Percentiles rank a stretch among this genome's conserved stretches.
phyloP scores from a whole-genome alignment of 2,113 vertebrate genomes.

The Ailuropoda melanoleuca region DNA sequence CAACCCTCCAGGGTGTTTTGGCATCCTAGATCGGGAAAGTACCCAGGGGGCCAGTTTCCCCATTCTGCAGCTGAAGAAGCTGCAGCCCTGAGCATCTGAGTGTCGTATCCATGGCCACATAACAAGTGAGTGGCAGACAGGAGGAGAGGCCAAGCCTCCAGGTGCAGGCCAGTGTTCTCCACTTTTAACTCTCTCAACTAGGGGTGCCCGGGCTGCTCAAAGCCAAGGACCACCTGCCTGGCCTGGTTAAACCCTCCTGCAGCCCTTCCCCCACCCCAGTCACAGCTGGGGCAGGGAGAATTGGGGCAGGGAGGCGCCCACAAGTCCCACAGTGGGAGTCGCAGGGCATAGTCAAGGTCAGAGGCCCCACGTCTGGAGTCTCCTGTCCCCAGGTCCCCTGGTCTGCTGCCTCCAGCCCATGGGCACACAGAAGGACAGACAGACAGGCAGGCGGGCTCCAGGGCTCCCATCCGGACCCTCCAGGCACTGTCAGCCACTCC shows the following conservation, averaged over 20 bases:
- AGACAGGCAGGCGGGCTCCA: accelerated
- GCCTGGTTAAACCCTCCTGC: background rate
- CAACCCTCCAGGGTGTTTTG: conserved; percentile 50
- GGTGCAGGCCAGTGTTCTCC: background rate
- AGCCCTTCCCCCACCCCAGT: background rate
- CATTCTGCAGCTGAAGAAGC: conserved; percentile 33
- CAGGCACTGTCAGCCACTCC: background rate
- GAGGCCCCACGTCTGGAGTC: background rate
- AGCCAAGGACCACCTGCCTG: background rate
- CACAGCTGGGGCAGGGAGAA: background rate
- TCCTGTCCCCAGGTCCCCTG: background rate
- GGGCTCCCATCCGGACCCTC: background rate
- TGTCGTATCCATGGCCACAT: background rate
- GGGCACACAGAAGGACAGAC: background rate
- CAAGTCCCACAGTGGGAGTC: background rate
- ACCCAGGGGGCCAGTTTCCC: conserved; percentile 34
- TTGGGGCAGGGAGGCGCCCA: background rate
- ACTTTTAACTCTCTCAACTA: background rate
- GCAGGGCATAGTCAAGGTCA: background rate
- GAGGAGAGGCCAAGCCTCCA: background rate
- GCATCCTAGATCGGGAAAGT: conserved; percentile 47
- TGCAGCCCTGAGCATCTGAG: background rate
- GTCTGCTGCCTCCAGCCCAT: background rate
- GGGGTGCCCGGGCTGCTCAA: background rate
- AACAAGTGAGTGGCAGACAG: background rate